phyloP scores from a whole-genome alignment of 2,797 vertebrate genomes.

The Trichosurus vulpecula region DNA sequence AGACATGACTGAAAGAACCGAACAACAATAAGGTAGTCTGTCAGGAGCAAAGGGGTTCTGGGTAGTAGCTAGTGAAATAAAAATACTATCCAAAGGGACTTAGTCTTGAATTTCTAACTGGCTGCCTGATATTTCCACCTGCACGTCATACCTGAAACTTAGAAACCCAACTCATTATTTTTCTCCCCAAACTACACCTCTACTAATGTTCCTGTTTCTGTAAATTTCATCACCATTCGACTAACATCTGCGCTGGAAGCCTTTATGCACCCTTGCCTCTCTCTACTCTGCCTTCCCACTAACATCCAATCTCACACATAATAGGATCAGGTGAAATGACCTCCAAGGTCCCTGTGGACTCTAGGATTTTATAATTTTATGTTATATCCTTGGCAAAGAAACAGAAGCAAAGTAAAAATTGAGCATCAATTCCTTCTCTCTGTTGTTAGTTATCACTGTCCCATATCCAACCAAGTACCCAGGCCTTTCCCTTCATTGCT shows the following conservation, averaged over 20 bases:
- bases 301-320: background rate
- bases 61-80: background rate
- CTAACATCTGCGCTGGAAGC: background rate
- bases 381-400: background rate
- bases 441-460: background rate
- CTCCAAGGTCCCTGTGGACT: background rate
- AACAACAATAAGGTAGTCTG: background rate
- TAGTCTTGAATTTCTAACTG: background rate
- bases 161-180: background rate
- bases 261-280: background rate
- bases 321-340: background rate
- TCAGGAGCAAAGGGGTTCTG: background rate
- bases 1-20: background rate
- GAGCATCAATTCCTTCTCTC: background rate
- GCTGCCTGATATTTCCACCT: background rate
- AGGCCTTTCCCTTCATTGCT: background rate
- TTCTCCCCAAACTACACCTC: background rate
- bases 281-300: background rate
- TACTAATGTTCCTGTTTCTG: background rate
- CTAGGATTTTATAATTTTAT: background rate
- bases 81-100: background rate
- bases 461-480: background rate
- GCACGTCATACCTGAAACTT: background rate
- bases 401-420: background rate
- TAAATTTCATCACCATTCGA: background rate